Evolutionary conservation across 2,797 vertebrate species (phyloP), one percentile per base, ranked within the genome.

Genomic region (Bradypodion ventrale): DNA sequence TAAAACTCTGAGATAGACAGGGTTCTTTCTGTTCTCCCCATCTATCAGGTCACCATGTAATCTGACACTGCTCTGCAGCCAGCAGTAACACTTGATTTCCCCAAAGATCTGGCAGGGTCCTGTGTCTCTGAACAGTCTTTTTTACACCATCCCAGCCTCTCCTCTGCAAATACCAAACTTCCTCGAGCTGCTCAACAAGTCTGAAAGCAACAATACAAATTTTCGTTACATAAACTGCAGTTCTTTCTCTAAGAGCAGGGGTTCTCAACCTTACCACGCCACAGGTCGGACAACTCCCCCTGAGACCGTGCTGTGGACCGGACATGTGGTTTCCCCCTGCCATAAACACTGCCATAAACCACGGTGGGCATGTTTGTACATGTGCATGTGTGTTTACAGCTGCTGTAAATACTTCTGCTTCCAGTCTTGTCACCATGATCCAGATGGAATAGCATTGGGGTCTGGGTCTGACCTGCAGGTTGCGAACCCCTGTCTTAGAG

Each of bases 1-100:
- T 87, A 42, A 92, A 93, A 91, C 82, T 83, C 4, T 79, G 78
- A 84, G 66, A 69, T 90, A 75, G 62, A 70, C 88, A 89, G 60
- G 59, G 52, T 56, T 60, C 89, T 82, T 88, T 84, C 78, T 89
- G 19, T 84, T 32, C 29, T 82, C n/a, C 35, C 0, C 1, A 0
- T 85, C 70, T 72, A 52, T 73, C 0, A 0, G 66, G 19, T 90
- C 44, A 86, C 73, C 44, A 16, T 60, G 0, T 88, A 8, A 73
- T 81, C 40, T 60, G 59, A 66, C 72, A 77, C 27, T 27, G 25
- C 19, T 90, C 16, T 37, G 56, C 78, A 77, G 29, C 78, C 80
- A 21, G 40, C 70, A 79, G 89, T 27, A 66, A 37, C 19, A 62
- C 13, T 29, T 81, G 42, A 81, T 46, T 65, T 80, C 29, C 46